These are phyloP conservation scores for Miniopterus natalensis DNA, from an alignment of 2,113 vertebrate genomes.

Conservation along the genomic window DNA sequence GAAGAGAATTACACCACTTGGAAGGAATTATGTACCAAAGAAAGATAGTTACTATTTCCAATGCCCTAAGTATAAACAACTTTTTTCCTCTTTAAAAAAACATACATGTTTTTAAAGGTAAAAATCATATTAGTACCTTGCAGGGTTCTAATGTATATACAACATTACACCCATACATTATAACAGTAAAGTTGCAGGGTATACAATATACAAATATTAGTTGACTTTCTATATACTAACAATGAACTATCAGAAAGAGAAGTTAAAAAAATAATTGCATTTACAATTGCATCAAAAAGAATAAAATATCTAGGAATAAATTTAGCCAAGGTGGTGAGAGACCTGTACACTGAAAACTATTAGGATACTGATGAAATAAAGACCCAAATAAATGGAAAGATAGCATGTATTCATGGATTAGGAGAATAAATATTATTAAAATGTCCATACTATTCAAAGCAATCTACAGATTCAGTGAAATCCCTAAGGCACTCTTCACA, in stretches of 20 bases:
- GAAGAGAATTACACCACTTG: neutral
- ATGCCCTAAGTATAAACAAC: neutral
- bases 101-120: neutral
- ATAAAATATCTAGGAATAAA: too few relatives aligned
- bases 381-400: too few relatives aligned
- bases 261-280: too few relatives aligned
- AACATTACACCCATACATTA: neutral
- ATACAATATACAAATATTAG: neutral
- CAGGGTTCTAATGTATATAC: neutral
- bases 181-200: neutral
- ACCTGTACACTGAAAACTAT: too few relatives aligned
- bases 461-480: neutral
- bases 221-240: neutral
- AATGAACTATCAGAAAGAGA: too few relatives aligned
- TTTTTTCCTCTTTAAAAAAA: neutral
- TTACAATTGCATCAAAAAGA: too few relatives aligned
- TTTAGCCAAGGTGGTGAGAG: too few relatives aligned
- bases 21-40: neutral
- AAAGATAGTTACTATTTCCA: neutral
- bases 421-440: too few relatives aligned
- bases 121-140: neutral
- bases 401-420: too few relatives aligned
- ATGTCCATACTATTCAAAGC: neutral
- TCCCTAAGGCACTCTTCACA: neutral
- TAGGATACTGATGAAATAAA: too few relatives aligned